A percentile compares a stretch with the other conserved stretches of the same genome.
Evolutionary conservation across 2,113 vertebrate genomes (phyloP).

Genomic region (Gobiocypris rarus): DNA sequence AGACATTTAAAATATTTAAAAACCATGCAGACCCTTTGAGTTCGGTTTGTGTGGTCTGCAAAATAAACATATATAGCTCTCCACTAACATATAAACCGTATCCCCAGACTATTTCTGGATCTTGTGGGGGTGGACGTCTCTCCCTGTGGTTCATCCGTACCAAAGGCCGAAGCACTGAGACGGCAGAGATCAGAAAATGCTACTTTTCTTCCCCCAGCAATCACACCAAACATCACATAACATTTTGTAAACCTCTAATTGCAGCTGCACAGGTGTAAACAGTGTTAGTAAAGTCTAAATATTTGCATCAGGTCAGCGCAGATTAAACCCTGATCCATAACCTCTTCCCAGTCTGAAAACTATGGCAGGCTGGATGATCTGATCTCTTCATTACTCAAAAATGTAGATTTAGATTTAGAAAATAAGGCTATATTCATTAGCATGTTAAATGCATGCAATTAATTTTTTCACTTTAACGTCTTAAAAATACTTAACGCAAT

Average conservation of each 20-base stretch:
- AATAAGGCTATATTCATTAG: too few species aligned
- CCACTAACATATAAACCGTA: background rate
- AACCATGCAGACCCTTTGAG: background rate
- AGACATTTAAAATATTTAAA: background rate
- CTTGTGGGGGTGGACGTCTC: background rate
- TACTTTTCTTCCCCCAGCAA: too few species aligned
- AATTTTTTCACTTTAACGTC: too few species aligned
- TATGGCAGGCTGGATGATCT: background rate
- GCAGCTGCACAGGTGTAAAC: background rate
- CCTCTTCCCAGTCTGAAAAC: background rate
- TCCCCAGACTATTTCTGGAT: conserved; percentile 26
- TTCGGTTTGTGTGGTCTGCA: background rate
- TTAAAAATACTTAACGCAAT: too few species aligned
- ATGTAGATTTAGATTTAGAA: too few species aligned
- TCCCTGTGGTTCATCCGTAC: conserved; percentile 1
- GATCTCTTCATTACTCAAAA: background rate
- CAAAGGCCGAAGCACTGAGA: background rate
- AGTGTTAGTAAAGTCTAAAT: background rate
- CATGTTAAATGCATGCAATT: too few species aligned
- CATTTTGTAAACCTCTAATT: background rate
- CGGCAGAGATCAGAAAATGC: background rate
- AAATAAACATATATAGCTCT: conserved; percentile 1
- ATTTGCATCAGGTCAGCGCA: background rate
- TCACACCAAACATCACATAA: background rate
- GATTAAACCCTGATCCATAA: background rate